Percentiles rank a stretch among this genome's conserved stretches.
phyloP scores from a whole-genome alignment of 2,888 invertebrate genomes.

The Seira sanloemensis region DNA sequence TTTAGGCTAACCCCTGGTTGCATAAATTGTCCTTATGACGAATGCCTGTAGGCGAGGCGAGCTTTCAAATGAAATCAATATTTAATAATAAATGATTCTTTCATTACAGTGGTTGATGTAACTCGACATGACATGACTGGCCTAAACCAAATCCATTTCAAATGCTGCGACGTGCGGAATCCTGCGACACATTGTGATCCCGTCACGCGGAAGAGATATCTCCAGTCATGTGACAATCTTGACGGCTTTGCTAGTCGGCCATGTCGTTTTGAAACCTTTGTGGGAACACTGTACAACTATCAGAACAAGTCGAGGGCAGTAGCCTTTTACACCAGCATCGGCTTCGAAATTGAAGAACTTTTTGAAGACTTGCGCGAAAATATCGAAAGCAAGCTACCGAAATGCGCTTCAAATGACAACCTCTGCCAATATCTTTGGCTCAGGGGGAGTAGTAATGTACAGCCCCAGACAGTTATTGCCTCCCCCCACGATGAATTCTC shows the following conservation, averaged over 20 bases:
- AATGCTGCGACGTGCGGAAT: conserved; percentile 23
- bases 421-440: too few relatives aligned
- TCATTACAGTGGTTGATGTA: conserved; percentile 5
- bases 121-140: conserved; percentile 18
- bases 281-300: conserved; percentile 24
- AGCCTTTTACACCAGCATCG: conserved; percentile 13
- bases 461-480: too few relatives aligned
- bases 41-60: too few relatives aligned
- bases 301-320: neutral
- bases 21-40: too few relatives aligned
- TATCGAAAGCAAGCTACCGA: too few relatives aligned
- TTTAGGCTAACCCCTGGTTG: too few relatives aligned
- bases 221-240: conserved; percentile 24
- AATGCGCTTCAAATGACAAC: too few relatives aligned
- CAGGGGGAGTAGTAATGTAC: too few relatives aligned
- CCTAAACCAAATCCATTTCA: conserved; percentile 13
- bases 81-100: too few relatives aligned
- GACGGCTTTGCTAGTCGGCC: neutral
- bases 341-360: neutral
- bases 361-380: neutral
- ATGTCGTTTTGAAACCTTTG: neutral
- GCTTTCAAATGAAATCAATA: too few relatives aligned
- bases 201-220: neutral
- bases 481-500: too few relatives aligned
- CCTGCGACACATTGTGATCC: neutral